These are phyloP conservation scores for Malurus elegans DNA, from an alignment of 2,113 vertebrate species.

Conservation along the genomic window DNA sequence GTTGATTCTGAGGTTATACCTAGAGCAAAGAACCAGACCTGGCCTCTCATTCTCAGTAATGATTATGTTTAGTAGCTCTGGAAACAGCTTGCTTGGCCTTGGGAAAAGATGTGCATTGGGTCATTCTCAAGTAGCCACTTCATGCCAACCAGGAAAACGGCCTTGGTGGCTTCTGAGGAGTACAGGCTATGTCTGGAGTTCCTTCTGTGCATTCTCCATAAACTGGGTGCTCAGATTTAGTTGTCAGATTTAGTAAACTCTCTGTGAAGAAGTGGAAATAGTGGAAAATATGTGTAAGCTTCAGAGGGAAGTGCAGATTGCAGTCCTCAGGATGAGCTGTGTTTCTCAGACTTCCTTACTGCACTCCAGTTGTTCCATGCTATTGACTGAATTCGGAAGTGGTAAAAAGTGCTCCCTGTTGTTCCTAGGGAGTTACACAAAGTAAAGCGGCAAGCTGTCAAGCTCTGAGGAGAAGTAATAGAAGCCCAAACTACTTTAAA, in stretches of 20 bases:
- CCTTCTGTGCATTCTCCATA: background rate
- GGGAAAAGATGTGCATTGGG: background rate
- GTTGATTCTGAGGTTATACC: background rate
- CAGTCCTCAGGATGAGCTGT: background rate
- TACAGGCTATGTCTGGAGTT: background rate
- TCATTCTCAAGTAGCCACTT: background rate
- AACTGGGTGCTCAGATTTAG: background rate
- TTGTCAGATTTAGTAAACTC: background rate
- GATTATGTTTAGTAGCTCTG: background rate
- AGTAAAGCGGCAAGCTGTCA: background rate
- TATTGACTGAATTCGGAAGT: background rate
- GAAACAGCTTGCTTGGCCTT: background rate
- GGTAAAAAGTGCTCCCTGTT: background rate
- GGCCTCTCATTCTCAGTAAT: background rate
- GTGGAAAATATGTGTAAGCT: background rate
- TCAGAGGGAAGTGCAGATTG: background rate
- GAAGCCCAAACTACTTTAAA: background rate
- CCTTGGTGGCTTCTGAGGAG: background rate
- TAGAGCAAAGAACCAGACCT: background rate
- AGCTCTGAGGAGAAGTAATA: background rate
- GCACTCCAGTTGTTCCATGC: background rate
- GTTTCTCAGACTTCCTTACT: background rate
- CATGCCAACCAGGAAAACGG: fast-evolving
- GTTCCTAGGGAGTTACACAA: background rate
- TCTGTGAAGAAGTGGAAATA: background rate